Percentiles rank a stretch among this genome's conserved stretches.
Conservation (phyloP, 2,888 invertebrate species). For the Ptilodon capucinus region DNA sequence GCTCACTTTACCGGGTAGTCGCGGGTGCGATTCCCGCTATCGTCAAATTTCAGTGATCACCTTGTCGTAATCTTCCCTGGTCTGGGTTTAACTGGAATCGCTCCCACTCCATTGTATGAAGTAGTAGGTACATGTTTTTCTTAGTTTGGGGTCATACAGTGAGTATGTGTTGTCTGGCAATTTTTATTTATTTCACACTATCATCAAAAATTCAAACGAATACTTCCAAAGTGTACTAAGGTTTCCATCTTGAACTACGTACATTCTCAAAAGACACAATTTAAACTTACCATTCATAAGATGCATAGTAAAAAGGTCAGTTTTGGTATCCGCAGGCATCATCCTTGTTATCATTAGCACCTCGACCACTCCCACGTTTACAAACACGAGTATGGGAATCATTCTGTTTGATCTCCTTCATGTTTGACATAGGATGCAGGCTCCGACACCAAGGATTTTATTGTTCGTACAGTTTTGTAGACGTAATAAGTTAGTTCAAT, state of each 20-base stretch:
- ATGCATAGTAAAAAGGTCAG: slow-evolving; percentile 35
- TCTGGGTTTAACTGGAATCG: too few relatives aligned
- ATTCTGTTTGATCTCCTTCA: slow-evolving; percentile 50
- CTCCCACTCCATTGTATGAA: too few relatives aligned
- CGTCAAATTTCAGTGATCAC: too few relatives aligned
- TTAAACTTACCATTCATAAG: slow-evolving; percentile 35
- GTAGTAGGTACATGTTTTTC: too few relatives aligned
- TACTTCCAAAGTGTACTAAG: too few relatives aligned
- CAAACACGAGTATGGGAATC: slow-evolving; percentile 67
- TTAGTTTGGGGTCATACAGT: too few relatives aligned
- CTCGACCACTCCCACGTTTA: slow-evolving; percentile 71
- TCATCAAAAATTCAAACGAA: too few relatives aligned
- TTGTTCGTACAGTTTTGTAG: slow-evolving; percentile 1
- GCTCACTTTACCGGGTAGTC: too few relatives aligned
- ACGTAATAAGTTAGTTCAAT: neutral
- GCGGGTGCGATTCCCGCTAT: too few relatives aligned
- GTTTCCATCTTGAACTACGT: neutral
- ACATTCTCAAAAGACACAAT: neutral
- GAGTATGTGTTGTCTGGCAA: too few relatives aligned
- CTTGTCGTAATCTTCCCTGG: too few relatives aligned
- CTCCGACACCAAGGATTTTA: slow-evolving; percentile 14
- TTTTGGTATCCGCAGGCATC: slow-evolving; percentile 10
- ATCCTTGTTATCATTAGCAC: slow-evolving; percentile 75
- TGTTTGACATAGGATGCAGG: slow-evolving; percentile 22
- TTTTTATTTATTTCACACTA: too few relatives aligned